phyloP scores from a whole-genome alignment of 1,140 invertebrate species.

The Formica selysi region DNA sequence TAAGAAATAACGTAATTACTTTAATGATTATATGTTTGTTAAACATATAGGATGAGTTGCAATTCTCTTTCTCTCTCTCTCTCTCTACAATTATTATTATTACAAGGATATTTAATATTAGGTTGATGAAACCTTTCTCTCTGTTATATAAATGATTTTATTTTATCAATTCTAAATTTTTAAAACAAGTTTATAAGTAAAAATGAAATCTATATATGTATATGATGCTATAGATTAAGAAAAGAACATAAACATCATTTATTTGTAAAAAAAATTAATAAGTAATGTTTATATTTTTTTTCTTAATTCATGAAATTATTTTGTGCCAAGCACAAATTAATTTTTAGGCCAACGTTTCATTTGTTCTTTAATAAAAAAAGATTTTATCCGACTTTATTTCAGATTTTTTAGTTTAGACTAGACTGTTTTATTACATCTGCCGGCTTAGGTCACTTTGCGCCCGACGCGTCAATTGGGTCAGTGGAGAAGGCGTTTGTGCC shows the following conservation, averaged over 20 bases:
- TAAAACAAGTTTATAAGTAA: too few relatives aligned
- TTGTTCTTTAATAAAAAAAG: background rate
- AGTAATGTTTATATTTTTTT: background rate
- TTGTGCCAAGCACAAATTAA: background rate
- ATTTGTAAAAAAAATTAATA: too few relatives aligned
- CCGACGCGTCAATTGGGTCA: conserved; percentile 38
- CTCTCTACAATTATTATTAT: too few relatives aligned
- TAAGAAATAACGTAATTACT: background rate
- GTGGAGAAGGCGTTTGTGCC: conserved; percentile 28
- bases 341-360: background rate
- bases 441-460: conserved; percentile 39
- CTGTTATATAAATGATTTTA: too few relatives aligned
- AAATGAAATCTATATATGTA: too few relatives aligned
- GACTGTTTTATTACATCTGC: conserved; percentile 45
- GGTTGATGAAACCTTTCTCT: too few relatives aligned
- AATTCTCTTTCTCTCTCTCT: background rate
- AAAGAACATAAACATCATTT: too few relatives aligned
- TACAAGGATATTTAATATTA: too few relatives aligned
- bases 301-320: background rate
- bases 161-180: too few relatives aligned
- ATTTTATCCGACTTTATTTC: conserved; percentile 11
- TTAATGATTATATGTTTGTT: conserved; percentile 4
- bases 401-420: conserved; percentile 31
- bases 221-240: too few relatives aligned
- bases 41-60: background rate